phyloP scores from a whole-genome alignment of 2,113 vertebrate species.

The Myiozetetes cayanensis region DNA sequence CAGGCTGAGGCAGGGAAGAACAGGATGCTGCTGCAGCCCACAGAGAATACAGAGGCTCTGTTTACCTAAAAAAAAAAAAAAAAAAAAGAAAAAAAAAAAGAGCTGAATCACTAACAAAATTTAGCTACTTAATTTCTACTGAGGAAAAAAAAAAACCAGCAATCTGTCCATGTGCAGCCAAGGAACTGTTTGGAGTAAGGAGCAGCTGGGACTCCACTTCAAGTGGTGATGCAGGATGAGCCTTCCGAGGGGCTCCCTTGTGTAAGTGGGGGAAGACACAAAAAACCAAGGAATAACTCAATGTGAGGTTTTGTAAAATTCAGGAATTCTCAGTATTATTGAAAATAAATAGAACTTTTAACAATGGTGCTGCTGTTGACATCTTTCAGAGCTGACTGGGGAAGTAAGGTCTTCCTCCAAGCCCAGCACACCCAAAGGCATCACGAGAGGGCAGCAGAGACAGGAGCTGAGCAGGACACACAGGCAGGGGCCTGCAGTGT shows the following conservation, averaged over 20 bases:
- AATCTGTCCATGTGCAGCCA: not conserved
- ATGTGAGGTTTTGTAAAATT: not conserved
- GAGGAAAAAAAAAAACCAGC: too few species aligned
- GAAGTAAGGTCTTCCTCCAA: not conserved
- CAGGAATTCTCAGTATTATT: not conserved
- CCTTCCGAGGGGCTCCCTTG: not conserved
- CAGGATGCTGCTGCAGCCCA: not conserved
- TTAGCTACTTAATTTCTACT: not conserved
- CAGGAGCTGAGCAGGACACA: not conserved
- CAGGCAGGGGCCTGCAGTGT: fast-evolving
- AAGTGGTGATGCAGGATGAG: not conserved
- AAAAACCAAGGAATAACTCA: not conserved
- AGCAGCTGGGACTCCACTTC: not conserved
- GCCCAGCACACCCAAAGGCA: not conserved
- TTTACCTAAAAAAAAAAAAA: not conserved
- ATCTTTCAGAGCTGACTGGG: not conserved
- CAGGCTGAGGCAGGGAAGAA: not conserved
- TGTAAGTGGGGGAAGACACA: not conserved
- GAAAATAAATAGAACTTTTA: not conserved
- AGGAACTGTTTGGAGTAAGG: not conserved
- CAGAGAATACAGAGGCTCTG: not conserved
- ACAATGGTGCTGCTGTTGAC: not conserved
- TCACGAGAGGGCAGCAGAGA: slow-evolving; percentile 64
- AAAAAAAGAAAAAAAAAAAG: not conserved
- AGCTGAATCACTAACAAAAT: not conserved